Conservation (phyloP, 2,113 vertebrate species). For the Vicugna pacos region DNA sequence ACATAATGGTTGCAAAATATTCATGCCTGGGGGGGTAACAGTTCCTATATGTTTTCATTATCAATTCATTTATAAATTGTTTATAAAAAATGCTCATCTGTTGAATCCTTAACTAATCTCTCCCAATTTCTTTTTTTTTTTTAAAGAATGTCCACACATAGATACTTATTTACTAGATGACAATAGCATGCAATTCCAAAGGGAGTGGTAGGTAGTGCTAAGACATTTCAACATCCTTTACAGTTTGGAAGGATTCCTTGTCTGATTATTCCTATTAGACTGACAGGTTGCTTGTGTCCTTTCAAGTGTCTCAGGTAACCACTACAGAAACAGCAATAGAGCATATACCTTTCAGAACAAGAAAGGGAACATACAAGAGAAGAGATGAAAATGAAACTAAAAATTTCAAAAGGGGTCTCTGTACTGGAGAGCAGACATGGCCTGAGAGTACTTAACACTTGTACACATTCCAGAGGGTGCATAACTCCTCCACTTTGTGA, state of each 20-base stretch:
- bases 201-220: neutral
- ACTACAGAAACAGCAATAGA: neutral
- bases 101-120: neutral
- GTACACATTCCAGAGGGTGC: neutral
- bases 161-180: neutral
- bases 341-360: neutral
- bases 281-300: neutral
- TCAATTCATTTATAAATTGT: neutral
- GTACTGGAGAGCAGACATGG: neutral
- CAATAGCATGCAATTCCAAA: conserved; percentile 5
- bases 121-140: neutral
- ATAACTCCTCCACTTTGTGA: neutral
- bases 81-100: conserved; percentile 21
- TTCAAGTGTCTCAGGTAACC: neutral
- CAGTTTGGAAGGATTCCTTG: neutral
- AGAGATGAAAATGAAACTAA: neutral
- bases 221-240: conserved; percentile 27
- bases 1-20: neutral
- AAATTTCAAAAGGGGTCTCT: neutral
- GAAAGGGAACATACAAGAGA: neutral
- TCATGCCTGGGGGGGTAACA: neutral
- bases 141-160: neutral
- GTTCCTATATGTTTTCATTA: neutral
- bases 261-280: neutral
- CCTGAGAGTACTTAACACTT: neutral